Evolutionary conservation across 64 coral and sea anemone genomes (phyloP).

Genomic region (Pocillopora damicornis): DNA sequence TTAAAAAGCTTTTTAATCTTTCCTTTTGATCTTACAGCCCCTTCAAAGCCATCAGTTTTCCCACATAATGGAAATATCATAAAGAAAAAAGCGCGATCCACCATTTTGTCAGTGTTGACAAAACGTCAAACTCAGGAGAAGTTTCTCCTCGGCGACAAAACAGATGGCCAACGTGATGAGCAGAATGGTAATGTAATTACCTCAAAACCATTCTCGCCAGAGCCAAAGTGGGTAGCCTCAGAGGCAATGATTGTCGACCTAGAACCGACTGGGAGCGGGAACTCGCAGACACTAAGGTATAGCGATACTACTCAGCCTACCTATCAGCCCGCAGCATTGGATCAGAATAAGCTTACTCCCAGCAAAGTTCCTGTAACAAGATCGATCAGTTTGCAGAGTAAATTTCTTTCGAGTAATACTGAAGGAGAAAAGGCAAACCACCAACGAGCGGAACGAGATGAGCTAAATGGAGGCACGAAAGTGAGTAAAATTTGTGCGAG

Average conservation of each 20-base stretch:
- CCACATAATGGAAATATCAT: slow-evolving; percentile 46
- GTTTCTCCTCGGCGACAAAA: slow-evolving; percentile 36
- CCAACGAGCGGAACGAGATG: not conserved
- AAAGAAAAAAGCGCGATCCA: slow-evolving; percentile 84
- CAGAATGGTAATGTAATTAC: slow-evolving; percentile 13
- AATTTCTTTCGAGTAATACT: not conserved
- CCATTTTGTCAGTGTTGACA: slow-evolving; percentile 71
- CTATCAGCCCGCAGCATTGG: not conserved
- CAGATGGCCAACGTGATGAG: not conserved
- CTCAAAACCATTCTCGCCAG: not conserved
- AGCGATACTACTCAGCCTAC: not conserved
- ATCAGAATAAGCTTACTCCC: not conserved
- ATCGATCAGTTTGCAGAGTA: not conserved
- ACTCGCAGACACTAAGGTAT: slow-evolving; percentile 5
- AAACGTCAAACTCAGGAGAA: slow-evolving; percentile 85
- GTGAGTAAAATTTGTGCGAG: not conserved
- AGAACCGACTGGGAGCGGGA: not conserved
- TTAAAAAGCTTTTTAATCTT: too few species aligned
- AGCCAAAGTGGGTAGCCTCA: not conserved
- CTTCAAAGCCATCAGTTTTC: slow-evolving; percentile 29
- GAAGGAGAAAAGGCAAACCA: not conserved
- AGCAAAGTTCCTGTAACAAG: not conserved
- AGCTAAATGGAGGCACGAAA: not conserved
- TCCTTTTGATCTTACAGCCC: not conserved
- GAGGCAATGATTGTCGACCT: slow-evolving; percentile 2